phyloP scores from a whole-genome alignment of 2,113 vertebrate genomes.

The Atherinomorus stipes region DNA sequence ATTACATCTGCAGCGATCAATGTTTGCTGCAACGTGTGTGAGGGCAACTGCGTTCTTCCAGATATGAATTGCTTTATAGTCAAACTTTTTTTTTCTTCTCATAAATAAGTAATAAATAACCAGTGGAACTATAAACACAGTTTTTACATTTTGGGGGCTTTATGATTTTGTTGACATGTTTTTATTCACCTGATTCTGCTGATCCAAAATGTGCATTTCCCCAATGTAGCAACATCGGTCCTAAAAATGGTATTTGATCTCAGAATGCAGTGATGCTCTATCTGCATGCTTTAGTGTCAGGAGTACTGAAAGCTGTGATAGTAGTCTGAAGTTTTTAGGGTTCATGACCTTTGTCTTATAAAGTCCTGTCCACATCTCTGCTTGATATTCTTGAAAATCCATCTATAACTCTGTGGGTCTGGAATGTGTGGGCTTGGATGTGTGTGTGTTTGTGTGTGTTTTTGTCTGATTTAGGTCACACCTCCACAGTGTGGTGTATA shows the following conservation, averaged over 20 bases:
- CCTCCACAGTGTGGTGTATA: slow-evolving; percentile 61
- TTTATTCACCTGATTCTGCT: not conserved
- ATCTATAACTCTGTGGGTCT: slow-evolving; percentile 26
- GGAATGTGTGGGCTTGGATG: slow-evolving; percentile 15
- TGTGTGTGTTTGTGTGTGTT: not conserved
- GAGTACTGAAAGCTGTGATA: not conserved
- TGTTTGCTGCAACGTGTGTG: slow-evolving; percentile 16
- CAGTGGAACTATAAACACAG: not conserved
- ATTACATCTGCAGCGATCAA: slow-evolving; percentile 49
- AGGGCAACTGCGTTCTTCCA: slow-evolving; percentile 6
- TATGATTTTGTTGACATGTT: not conserved
- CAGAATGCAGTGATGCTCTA: not conserved
- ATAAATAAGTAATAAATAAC: not conserved
- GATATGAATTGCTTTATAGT: not conserved
- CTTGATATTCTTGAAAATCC: slow-evolving; percentile 40
- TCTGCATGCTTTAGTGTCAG: not conserved
- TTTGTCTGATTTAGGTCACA: slow-evolving; percentile 69
- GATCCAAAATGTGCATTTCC: not conserved
- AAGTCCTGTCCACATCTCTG: slow-evolving; percentile 32
- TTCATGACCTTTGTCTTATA: slow-evolving; percentile 23
- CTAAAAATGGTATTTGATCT: not conserved
- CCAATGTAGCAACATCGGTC: not conserved
- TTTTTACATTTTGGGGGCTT: not conserved
- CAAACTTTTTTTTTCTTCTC: not conserved
- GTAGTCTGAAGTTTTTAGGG: slow-evolving; percentile 15